Percentiles rank a stretch among this genome's conserved stretches.
Evolutionary conservation across 2,797 vertebrate genomes (phyloP).

Genomic region (Cyclura pinguis): DNA sequence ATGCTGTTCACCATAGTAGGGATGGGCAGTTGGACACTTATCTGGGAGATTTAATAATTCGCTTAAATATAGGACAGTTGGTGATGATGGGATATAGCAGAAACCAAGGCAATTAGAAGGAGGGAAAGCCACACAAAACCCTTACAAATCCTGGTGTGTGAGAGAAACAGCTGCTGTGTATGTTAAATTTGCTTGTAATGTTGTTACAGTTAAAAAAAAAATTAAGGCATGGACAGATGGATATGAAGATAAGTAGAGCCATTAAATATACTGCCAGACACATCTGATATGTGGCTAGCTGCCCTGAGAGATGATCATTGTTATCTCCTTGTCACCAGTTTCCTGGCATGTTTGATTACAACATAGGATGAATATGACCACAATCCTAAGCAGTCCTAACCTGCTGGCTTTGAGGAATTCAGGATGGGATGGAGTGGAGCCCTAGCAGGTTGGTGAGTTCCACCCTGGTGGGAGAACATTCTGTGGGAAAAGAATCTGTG

Average conservation of each 20-base stretch:
- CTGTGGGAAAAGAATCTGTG: not conserved
- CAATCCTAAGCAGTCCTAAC: not conserved
- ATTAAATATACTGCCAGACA: not conserved
- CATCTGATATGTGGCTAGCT: not conserved
- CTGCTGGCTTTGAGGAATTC: not conserved
- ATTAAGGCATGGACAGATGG: not conserved
- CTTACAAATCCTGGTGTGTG: not conserved
- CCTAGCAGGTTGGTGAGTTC: not conserved
- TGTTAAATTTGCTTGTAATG: not conserved
- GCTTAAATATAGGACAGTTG: not conserved
- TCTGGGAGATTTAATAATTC: conserved; percentile 1
- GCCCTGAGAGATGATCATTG: not conserved
- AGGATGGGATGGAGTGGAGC: not conserved
- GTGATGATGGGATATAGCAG: not conserved
- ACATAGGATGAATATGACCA: not conserved
- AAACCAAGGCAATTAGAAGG: not conserved
- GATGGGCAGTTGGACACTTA: not conserved
- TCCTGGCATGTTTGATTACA: not conserved
- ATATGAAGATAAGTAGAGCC: not conserved
- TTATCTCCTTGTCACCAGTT: not conserved
- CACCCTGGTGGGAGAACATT: not conserved
- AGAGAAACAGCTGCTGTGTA: not conserved
- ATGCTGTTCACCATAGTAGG: not conserved
- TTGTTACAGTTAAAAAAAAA: not conserved
- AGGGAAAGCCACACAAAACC: not conserved